phyloP scores from a whole-genome alignment of 2,113 vertebrate species.

The Grus americana region DNA sequence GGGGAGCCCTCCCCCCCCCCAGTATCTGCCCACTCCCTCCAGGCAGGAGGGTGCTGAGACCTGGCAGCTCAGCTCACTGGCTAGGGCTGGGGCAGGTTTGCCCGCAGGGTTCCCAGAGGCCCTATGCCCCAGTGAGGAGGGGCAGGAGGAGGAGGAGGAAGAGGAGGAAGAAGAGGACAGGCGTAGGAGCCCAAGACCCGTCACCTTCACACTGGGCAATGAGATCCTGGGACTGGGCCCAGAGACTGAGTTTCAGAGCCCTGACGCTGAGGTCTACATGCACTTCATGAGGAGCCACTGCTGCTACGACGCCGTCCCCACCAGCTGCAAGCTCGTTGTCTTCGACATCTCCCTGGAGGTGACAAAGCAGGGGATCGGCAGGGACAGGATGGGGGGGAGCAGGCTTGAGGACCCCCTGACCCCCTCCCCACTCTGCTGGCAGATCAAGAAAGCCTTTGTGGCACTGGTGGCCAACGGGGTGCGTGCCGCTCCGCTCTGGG shows the following conservation, averaged over 20 bases:
- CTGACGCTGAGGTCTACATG: constrained; percentile 84
- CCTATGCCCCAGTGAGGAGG: not conserved
- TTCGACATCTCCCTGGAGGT: constrained; percentile 91
- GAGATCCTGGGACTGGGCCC: constrained; percentile 53
- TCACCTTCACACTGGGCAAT: constrained; percentile 9
- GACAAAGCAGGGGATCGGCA: not conserved
- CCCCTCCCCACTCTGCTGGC: not conserved
- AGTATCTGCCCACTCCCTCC: not conserved
- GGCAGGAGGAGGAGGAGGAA: not conserved
- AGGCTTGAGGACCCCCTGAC: not conserved
- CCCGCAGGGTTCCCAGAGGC: not conserved
- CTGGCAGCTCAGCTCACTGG: not conserved
- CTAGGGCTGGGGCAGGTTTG: not conserved
- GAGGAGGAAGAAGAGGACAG: not conserved
- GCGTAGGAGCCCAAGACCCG: not conserved
- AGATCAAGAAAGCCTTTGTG: constrained; percentile 96
- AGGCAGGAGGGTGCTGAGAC: not conserved
- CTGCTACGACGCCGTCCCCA: constrained; percentile 93
- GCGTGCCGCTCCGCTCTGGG: constrained; percentile 92
- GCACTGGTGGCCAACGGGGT: constrained; percentile 90
- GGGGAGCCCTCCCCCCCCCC: not conserved
- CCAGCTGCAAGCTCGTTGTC: constrained; percentile 93
- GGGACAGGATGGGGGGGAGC: rapidly evolving
- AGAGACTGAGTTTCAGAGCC: constrained; percentile 64
- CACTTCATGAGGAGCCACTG: constrained; percentile 90